Base-by-base conservation (phyloP, 1,140 invertebrate genomes). In the Planococcus citri region DNA sequence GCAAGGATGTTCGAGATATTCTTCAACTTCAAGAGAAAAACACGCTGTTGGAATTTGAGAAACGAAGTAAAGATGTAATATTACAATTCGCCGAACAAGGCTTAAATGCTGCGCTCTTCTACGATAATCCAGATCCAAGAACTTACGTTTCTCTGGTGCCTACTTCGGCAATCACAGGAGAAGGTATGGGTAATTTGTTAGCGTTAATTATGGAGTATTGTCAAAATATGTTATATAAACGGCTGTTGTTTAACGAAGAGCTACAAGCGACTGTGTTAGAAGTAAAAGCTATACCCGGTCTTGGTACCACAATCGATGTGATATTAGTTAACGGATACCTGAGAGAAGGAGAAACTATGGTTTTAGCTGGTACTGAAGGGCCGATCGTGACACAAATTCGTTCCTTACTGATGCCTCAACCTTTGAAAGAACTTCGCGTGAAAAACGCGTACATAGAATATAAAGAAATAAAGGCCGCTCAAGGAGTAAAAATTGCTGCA, bases 231-330 rank as follows among this genome's bases (percentile, higher is more conserved):
- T 79, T 98, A 74, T 87, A 92, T 27, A 94, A 97, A 78, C 81
- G 92, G 73, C 80, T 99, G 0, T 87, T 94, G 79, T 99, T 91
- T 80, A 91, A 90, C 4, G 89, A 97, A 73, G 94, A 98, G 76
- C 81, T 99, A 41, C 90, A 97, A 77, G 80, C 78, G 10, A 73
- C 71, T 33, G 70, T 73, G 8, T 70, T 72, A 10, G 73, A 73
- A 70, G 96, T 99, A 3, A 99, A 99, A 85, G 94, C 95, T 0
- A 90, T 99, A 74, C 88, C 93, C 38, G 97, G 97, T 61, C 82
- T 99, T 70, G 97, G 97, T 25, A 99, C 96, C 70, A 99, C 97
- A 4, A 96, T 99, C 76, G 97, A 99, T 83, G 91, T 95, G 33
- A 98, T 99, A 79, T 83, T 99, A 68, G 92, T 99, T 38, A 99